These are phyloP conservation scores for Motacilla tschutschensis DNA, from an alignment of 2,113 vertebrate genomes.

Conservation along the genomic window DNA sequence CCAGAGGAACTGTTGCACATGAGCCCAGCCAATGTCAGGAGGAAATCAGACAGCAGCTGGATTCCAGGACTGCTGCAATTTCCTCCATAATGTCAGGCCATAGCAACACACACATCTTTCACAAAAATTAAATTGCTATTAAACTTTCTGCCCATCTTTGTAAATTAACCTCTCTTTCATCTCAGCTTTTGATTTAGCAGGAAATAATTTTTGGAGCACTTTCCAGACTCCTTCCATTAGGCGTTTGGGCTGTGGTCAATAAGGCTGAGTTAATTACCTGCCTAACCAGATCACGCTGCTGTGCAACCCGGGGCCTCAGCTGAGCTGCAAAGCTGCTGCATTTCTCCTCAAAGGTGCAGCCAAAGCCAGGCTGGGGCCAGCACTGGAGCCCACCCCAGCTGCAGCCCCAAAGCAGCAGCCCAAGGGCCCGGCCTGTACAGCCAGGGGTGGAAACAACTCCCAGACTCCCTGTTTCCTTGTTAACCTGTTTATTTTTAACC, in stretches of 20 bases:
- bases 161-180: constrained; percentile 49
- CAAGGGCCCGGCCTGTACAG: rapidly evolving
- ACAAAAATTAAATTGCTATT: constrained; percentile 53
- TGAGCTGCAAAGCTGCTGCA: background rate
- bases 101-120: background rate
- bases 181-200: constrained; percentile 44
- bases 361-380: background rate
- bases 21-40: background rate
- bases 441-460: background rate
- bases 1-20: background rate
- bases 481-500: too few species aligned
- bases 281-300: background rate
- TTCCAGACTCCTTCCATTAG: constrained; percentile 50
- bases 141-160: constrained; percentile 49
- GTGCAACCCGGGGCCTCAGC: background rate
- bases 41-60: background rate
- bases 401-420: background rate
- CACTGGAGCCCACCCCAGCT: rapidly evolving
- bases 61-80: background rate
- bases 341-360: background rate
- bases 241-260: constrained; percentile 21
- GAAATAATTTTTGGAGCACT: constrained; percentile 46
- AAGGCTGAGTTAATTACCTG: constrained; percentile 29
- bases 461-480: background rate
- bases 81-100: background rate